Evolutionary conservation across 2,113 vertebrate species (phyloP).

Genomic region (Tetrao urogallus): DNA sequence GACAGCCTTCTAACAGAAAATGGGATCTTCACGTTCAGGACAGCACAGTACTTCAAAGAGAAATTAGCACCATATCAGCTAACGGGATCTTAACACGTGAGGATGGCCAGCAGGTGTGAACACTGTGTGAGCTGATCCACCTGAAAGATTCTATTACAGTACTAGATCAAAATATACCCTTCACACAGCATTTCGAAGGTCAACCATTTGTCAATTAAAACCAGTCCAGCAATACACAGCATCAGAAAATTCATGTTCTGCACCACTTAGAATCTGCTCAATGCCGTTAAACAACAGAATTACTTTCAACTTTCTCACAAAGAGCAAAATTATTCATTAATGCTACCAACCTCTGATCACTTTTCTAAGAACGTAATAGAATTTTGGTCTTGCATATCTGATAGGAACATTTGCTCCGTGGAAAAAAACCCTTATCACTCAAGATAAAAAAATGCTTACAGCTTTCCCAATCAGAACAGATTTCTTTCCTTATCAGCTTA

Average conservation of each 20-base stretch:
- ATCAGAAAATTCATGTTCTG: background rate
- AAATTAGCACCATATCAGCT: background rate
- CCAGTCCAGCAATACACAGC: background rate
- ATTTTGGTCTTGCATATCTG: constrained; percentile 55
- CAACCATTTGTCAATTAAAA: constrained; percentile 56
- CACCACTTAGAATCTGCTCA: constrained; percentile 42
- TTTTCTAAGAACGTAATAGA: constrained; percentile 49
- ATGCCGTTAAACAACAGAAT: constrained; percentile 55
- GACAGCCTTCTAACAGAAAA: background rate
- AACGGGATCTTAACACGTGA: background rate
- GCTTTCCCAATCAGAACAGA: constrained; percentile 17
- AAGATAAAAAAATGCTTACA: background rate
- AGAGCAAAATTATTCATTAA: constrained; percentile 55
- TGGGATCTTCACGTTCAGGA: background rate
- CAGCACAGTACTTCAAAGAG: background rate
- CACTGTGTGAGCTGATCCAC: background rate
- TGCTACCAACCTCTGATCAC: constrained; percentile 27
- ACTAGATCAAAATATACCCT: constrained; percentile 4
- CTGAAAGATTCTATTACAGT: background rate
- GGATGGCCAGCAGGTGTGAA: background rate
- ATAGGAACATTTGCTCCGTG: constrained; percentile 8
- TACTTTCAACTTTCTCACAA: background rate
- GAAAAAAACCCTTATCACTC: background rate
- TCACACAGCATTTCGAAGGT: background rate
- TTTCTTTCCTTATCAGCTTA: constrained; percentile 25